Percentiles rank a stretch among this genome's conserved stretches.
Evolutionary conservation across 2,797 vertebrate species (phyloP).

Genomic region (Centroberyx gerrardi): DNA sequence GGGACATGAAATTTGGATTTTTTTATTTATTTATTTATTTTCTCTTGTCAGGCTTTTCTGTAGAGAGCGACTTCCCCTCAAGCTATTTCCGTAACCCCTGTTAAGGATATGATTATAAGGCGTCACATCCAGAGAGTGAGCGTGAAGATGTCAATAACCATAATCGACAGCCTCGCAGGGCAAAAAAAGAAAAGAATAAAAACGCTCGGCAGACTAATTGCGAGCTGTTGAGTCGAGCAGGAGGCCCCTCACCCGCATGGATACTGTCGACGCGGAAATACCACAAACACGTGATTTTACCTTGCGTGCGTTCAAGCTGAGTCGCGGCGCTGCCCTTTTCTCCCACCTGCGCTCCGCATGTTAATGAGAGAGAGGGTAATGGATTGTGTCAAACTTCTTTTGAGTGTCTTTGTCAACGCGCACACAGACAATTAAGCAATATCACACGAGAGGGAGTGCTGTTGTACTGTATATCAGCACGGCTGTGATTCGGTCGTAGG

Average conservation of each 20-base stretch:
- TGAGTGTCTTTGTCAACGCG: neutral
- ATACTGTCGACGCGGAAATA: neutral
- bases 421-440: too few relatives aligned
- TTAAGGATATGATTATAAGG: slow-evolving; percentile 30
- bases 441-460: too few relatives aligned
- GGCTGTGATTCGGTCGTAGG: too few relatives aligned
- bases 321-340: slow-evolving; percentile 11
- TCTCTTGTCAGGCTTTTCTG: slow-evolving; percentile 28
- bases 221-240: neutral
- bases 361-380: slow-evolving; percentile 40
- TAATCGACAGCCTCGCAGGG: slow-evolving; percentile 9
- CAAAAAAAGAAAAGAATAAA: neutral
- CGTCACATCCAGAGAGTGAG: slow-evolving; percentile 6
- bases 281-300: neutral
- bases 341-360: neutral
- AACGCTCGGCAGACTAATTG: slow-evolving; percentile 35
- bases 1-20: slow-evolving; percentile 20
- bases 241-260: neutral
- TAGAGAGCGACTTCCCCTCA: slow-evolving; percentile 18
- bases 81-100: slow-evolving; percentile 19
- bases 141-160: slow-evolving; percentile 39
- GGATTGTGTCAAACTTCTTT: slow-evolving; percentile 5
- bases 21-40: neutral
- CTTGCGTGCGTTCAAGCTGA: neutral
- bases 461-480: too few relatives aligned